These are phyloP conservation scores for Thalassoma bifasciatum DNA, from an alignment of 2,113 vertebrate species.

Conservation along the genomic window DNA sequence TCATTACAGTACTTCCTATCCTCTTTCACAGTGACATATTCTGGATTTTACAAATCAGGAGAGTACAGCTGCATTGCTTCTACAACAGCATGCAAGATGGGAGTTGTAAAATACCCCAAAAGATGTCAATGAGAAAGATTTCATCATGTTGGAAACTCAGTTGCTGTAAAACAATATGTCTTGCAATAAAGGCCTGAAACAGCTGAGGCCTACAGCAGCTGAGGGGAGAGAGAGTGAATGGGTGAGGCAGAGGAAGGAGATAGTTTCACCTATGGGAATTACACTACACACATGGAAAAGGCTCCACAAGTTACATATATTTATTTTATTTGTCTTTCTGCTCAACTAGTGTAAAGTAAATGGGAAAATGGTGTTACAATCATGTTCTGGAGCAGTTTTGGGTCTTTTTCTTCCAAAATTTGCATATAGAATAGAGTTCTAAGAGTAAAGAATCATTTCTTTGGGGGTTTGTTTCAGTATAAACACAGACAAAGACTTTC, in stretches of 20 bases:
- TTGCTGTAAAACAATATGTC: not conserved
- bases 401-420: not conserved
- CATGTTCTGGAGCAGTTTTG: not conserved
- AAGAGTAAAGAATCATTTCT: not conserved
- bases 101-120: not conserved
- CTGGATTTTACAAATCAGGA: not conserved
- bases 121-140: not conserved
- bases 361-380: not conserved
- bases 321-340: too few relatives aligned
- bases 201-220: conserved; percentile 66
- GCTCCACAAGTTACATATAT: not conserved
- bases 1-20: not conserved
- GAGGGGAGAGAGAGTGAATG: conserved; percentile 22
- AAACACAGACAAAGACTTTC: not conserved
- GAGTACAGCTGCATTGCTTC: not conserved
- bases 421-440: too few relatives aligned
- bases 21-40: not conserved
- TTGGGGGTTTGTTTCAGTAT: not conserved
- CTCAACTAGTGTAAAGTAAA: not conserved
- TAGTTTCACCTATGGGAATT: not conserved
- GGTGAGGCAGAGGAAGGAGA: conserved; percentile 53
- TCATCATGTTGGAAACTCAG: conserved; percentile 13
- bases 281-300: not conserved
- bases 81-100: conserved; percentile 31
- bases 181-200: conserved; percentile 43